Base-by-base conservation (phyloP, 2,888 invertebrate species). In the Cephus pulcher region DNA sequence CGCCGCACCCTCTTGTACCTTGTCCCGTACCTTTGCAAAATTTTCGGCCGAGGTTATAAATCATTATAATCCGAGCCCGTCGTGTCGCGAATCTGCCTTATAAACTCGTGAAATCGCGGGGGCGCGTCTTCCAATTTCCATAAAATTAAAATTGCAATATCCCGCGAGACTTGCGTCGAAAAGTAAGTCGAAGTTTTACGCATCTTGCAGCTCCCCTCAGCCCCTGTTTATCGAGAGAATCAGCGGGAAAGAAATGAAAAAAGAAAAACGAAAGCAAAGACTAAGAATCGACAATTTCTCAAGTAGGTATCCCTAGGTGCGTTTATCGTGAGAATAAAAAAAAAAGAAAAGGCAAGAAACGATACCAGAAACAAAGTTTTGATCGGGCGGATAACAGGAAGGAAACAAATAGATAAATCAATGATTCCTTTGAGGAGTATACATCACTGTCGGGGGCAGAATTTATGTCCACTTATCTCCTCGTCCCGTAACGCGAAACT, bases 331-430 rank as follows among this genome's bases (percentile, higher is more conserved):
- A 23, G 23, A 56, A 56, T 56, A 2, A 56, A 56, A 56, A 56
- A 40, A 6, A 9, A 23, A 56, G 23, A 56, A 56, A 9, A 56
- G 9, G 56, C 23, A 56, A 23, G 56, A 56, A 56, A 23, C 23
- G 56, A 56, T 56, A 56, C 1, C 35, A 30, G 74, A 23, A 34
- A 35, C 34, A 34, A 74, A 34, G 33, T 74, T 34, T 34, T 34
- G 74, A 74, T 74, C 37, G 74, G 74, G 1, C n/a, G 37, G 74
- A 74, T 74, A 74, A 74, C 74, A 15, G 30, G 35, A 76, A 76
- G 69, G 69, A 78, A 68, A 76, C 75, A 70, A 78, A 78, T 78
- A 78, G 70, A 78, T 78, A 78, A 78, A 78, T 78, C 78, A 78
- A 32, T 69, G 34, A 33, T 35, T 34, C 74, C 75, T 81, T 81